Base-by-base conservation (phyloP, 2,113 vertebrate species). In the Strigops habroptila region DNA sequence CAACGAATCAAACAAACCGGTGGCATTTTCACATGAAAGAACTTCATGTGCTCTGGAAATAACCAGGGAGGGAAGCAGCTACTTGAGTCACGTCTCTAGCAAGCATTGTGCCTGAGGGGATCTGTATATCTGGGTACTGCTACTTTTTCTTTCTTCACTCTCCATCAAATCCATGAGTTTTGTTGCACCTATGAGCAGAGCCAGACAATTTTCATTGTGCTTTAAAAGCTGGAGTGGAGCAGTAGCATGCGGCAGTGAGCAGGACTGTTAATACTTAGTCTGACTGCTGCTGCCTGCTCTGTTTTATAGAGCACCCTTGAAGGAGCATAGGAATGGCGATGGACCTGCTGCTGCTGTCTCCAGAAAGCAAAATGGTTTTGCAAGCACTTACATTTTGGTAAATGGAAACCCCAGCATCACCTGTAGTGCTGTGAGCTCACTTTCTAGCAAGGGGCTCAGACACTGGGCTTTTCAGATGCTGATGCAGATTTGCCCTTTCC, bases 11-110 rank as follows among this genome's bases (percentile, higher is more conserved):
- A 82, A 57, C 80, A 76, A 95, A 91, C 64, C 48, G 15, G 41
- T 80, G 89, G 87, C 33, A 25, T 71, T 83, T 94, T 96, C 94
- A 91, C 74, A 84, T 24, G 17, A 82, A 64, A 96, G 84, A 94
- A 94, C n/a, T 93, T 85, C 0, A 1, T 39, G 48, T 83, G 80
- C 82, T 91, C 82, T 96, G 84, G 49, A 94, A 96, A 91, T 78
- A 69, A 83, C 43, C 37, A 88, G 57, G n/a, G 74, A 93, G 63
- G 60, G 71, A 18, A 96, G 69, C 76, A 93, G 75, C 48, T 90
- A 43, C 65, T 78, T 93, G 35, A 5, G 3, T 51, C 62, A 51
- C 3, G 0, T 18, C 30, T 55, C 35, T 31, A 74, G 60, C 25
- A 73, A 86, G 69, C 11, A 14, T 3, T 51, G n/a, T 35, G 31